Conservation (phyloP, 2,888 invertebrate species). For the Hyposoter dolosus region DNA sequence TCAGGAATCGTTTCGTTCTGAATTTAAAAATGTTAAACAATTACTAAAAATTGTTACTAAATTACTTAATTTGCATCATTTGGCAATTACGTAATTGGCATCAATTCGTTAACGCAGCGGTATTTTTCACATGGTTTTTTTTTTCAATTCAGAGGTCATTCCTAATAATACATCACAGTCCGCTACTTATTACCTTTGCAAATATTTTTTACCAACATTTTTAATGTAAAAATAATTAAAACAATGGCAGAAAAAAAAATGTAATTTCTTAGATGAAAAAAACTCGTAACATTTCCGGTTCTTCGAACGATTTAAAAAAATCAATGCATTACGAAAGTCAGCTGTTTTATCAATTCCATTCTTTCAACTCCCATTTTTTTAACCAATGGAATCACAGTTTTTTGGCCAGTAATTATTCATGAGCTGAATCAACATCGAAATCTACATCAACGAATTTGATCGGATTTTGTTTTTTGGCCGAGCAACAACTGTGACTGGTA, state of each 20-base stretch:
- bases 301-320: not conserved
- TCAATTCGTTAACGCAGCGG: not conserved
- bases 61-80: too few relatives aligned
- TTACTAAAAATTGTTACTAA: not conserved
- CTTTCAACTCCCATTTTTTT: not conserved
- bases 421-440: not conserved
- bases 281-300: not conserved
- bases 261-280: not conserved
- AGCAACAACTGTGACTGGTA: not conserved
- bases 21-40: slow-evolving; percentile 9
- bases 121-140: not conserved
- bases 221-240: too few relatives aligned
- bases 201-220: too few relatives aligned
- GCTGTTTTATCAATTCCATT: not conserved
- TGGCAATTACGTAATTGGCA: too few relatives aligned
- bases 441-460: not conserved
- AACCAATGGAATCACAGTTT: not conserved
- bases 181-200: too few relatives aligned
- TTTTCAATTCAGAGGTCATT: not conserved
- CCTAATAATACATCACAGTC: too few relatives aligned
- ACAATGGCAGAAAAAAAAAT: too few relatives aligned
- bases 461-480: not conserved
- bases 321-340: not conserved
- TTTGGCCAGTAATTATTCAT: not conserved
- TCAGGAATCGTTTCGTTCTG: slow-evolving; percentile 75